These are phyloP conservation scores for Cephonodes hylas DNA, from an alignment of 2,888 invertebrate genomes.

Conservation along the genomic window DNA sequence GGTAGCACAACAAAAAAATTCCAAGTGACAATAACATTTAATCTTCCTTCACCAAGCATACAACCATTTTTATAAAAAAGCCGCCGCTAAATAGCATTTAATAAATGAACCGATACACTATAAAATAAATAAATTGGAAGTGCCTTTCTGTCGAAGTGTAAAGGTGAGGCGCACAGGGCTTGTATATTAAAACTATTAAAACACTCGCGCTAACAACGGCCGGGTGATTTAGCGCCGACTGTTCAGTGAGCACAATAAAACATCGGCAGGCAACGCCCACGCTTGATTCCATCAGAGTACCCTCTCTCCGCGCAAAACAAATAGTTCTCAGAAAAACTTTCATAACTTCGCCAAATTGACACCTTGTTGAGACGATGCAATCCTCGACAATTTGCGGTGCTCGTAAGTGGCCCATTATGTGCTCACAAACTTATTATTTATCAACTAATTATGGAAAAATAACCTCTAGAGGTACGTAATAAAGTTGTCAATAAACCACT, in stretches of 20 bases:
- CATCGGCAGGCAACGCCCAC: slow-evolving; percentile 61
- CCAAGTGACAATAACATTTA: no score
- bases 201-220: background rate
- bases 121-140: background rate
- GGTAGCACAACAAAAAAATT: no score
- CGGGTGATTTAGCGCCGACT: slow-evolving; percentile 3
- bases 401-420: slow-evolving; percentile 78
- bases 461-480: slow-evolving; percentile 18
- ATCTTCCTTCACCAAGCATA: no score
- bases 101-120: background rate
- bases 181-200: slow-evolving; percentile 6
- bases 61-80: no score
- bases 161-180: background rate
- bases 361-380: slow-evolving; percentile 76
- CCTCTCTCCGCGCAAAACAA: slow-evolving; percentile 64
- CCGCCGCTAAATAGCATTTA: no score
- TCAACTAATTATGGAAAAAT: slow-evolving; percentile 22
- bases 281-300: slow-evolving; percentile 54
- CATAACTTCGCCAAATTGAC: slow-evolving; percentile 80
- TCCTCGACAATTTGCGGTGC: slow-evolving; percentile 75
- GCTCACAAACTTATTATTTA: slow-evolving; percentile 41
- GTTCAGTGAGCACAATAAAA: slow-evolving; percentile 46
- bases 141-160: background rate
- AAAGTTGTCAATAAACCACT: slow-evolving; percentile 23
- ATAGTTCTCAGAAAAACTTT: slow-evolving; percentile 77